Evolutionary conservation across 2,888 invertebrate species (phyloP), one percentile per base, ranked within the genome.

Genomic region (Sarcophaga subvicina): DNA sequence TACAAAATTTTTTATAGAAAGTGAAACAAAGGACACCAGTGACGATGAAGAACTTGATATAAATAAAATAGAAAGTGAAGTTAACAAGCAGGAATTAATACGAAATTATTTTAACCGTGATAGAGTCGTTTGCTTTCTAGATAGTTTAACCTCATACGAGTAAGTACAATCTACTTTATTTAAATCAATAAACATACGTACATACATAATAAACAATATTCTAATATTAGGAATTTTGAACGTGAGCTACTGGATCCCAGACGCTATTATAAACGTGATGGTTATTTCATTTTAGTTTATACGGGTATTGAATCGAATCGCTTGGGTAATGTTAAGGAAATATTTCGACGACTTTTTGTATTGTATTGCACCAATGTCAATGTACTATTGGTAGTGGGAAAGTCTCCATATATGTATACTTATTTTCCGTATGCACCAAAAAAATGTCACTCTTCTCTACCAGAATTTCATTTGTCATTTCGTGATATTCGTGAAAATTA

Each of bases 351-450:
- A 0, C 90, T 93, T 0, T 91, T 92, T n/a, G 82, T 83, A 6
- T 87, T 91, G 5, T 93, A 91, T 64, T 90, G 92, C 63, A 89
- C 89, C 37, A 92, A 93, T 88, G 90, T 93, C 14, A 92, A 90
- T 73, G 89, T 93, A 4, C 87, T 91, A 20, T 81, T 92, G 0
- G 60, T 88, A 45, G 76, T 90, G 2, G 86, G 89, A 2, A 89
- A 86, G 4, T 81, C 82, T 11, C 89, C 91, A 0, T 86, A 90
- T 20, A 81, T 91, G 3, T 93, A 91, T 78, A 92, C 92, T 2
- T 93, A 92, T 63, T 93, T 90, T 86, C 93, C 93, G 0, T 93
- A 91, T 83, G 88, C 89, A 0, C 69, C 85, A n/a, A 81, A 89
- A 25, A 89, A 89, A 54, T 93, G 93, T 2, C 90, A 90, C 37